Percentiles rank a stretch among this genome's conserved stretches.
Conservation (phyloP, 2,797 vertebrate species). For the Eptatretus atami region DNA sequence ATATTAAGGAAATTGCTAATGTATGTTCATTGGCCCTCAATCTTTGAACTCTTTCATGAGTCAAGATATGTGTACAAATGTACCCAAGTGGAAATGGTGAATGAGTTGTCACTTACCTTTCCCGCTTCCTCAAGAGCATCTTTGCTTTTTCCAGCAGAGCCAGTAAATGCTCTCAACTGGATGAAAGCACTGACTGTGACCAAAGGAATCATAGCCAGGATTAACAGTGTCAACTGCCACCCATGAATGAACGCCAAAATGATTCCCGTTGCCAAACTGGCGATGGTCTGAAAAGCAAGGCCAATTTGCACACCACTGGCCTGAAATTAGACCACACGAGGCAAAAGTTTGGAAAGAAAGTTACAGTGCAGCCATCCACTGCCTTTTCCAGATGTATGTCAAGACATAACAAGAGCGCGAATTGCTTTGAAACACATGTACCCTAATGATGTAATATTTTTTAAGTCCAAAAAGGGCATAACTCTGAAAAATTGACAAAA, state of each 20-base stretch:
- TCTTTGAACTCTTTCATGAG: too few species aligned
- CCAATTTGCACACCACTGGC: background rate
- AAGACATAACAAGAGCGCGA: too few species aligned
- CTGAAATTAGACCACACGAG: background rate
- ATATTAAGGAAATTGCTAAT: too few species aligned
- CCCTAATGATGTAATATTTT: background rate
- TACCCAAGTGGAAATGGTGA: too few species aligned
- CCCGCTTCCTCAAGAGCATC: background rate
- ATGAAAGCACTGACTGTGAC: background rate
- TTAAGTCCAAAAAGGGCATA: too few species aligned
- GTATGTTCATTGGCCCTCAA: too few species aligned
- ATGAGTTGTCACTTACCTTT: background rate
- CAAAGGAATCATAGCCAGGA: background rate
- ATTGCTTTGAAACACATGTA: too few species aligned
- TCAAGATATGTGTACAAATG: too few species aligned
- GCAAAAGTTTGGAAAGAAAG: background rate
- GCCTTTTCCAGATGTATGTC: too few species aligned
- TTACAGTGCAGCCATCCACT: too few species aligned
- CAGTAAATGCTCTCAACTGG: background rate
- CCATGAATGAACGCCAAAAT: background rate
- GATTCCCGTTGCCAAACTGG: background rate
- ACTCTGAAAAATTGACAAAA: too few species aligned
- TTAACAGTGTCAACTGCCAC: constrained; percentile 1
- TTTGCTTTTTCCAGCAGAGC: background rate
- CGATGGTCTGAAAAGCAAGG: background rate